Evolutionary conservation across 2,113 vertebrate species (phyloP).

Genomic region (Phodopus roborovskii): DNA sequence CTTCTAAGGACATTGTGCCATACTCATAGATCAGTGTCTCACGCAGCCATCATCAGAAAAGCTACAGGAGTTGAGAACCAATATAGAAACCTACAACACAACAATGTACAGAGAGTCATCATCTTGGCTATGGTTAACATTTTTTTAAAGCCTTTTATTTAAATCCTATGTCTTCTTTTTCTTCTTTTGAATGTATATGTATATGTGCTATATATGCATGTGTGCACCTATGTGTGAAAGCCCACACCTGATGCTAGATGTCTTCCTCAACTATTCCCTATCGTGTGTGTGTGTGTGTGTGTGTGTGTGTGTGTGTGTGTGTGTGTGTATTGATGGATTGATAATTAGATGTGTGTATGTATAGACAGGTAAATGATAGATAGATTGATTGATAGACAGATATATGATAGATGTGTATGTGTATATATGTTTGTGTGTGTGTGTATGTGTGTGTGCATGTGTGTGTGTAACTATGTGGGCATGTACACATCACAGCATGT

Average conservation of each 20-base stretch:
- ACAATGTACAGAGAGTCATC: neutral
- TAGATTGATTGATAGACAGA: too few species aligned
- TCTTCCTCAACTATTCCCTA: neutral
- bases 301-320: neutral
- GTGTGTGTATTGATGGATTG: too few species aligned
- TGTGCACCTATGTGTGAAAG: neutral
- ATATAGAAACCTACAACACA: neutral
- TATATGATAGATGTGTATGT: neutral
- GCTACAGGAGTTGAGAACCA: neutral
- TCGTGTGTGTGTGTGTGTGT: neutral
- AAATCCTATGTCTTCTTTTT: neutral
- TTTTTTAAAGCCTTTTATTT: neutral
- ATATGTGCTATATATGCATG: neutral
- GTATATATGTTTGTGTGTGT: neutral
- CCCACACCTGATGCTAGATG: neutral
- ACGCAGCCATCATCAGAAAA: neutral
- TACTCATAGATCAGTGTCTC: neutral
- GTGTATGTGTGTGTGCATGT: neutral
- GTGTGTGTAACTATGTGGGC: neutral
- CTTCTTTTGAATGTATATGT: neutral
- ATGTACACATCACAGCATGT: neutral
- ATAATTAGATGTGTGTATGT: too few species aligned
- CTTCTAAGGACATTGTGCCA: neutral
- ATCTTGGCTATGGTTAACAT: neutral
- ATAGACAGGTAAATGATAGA: too few species aligned